Base-by-base conservation (phyloP, 2,888 invertebrate genomes). In the Lacanobia wlatinum region DNA sequence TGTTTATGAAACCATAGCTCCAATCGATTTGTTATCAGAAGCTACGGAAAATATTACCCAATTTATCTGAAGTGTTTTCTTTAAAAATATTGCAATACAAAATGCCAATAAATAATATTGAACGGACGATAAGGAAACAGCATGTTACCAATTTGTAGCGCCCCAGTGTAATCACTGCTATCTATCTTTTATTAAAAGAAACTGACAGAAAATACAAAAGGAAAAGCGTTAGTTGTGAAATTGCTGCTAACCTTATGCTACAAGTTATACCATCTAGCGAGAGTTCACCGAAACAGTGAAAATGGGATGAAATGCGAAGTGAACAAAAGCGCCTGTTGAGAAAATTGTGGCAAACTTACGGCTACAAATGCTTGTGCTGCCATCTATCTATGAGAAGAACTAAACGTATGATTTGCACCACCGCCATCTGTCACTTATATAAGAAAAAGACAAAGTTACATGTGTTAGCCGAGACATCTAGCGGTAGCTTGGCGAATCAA, bases 81-180 rank as follows among this genome's bases (percentile, higher is more conserved):
- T 70, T 64, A 21, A 61, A 80, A 71, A 68, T 76, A 67, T 80
- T 67, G 28, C 56, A 14, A 16, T n/a, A 52, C 18, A 64, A 68
- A 56, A 53, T 40, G 34, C 18, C 21, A 43, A 70, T 81, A 63
- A 67, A 80, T 77, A 69, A 77, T 28, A 70, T 48, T 43, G 28
- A 63, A 67, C 14, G 10, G 10, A 14, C 67, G 52, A 59, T 66
- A 53, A 59, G 52, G 59, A 63, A 73, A 56, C 77, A 81, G 69
- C 56, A 28, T 69, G 73, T 55, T 38, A 9, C 43, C 73, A 80
- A 81, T 80, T 80, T 81, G 73, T 77, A 56, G n/a, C 3, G 18
- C 14, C 34, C 16, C 23, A 9, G n/a, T 55, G 10, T 53, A 53
- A 69, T 69, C 56, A 21, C 34, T 43, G 40, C 66, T 38, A 69